phyloP scores from a whole-genome alignment of 2,113 vertebrate species.

The Emydocephalus ijimae region DNA sequence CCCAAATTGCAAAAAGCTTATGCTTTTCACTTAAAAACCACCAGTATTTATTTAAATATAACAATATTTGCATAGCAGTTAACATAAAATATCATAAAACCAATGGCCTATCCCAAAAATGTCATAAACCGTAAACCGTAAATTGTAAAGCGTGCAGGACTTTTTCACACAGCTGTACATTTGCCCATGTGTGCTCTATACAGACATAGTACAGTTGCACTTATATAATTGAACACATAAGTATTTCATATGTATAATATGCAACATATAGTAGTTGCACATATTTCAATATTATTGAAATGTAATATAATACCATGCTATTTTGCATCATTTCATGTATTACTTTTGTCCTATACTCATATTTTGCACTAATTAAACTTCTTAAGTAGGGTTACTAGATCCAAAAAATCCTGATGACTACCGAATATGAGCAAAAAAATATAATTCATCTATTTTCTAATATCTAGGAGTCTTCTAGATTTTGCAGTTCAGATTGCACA shows the following conservation, averaged over 20 bases:
- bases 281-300: neutral
- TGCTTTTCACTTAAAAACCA: no score
- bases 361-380: neutral
- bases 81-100: no score
- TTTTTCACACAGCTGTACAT: no score
- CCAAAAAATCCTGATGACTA: neutral
- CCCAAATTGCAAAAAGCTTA: no score
- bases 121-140: no score
- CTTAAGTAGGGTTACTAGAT: neutral
- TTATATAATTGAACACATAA: neutral
- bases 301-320: neutral
- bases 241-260: neutral
- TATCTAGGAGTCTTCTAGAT: neutral
- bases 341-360: neutral
- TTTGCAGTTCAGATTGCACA: neutral
- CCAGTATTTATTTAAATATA: no score
- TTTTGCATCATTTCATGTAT: neutral
- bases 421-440: neutral
- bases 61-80: no score
- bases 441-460: neutral
- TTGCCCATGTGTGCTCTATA: neutral
- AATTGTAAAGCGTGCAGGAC: no score
- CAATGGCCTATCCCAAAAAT: no score
- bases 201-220: neutral
- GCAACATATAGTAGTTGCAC: neutral